These are phyloP conservation scores for Acinonyx jubatus DNA, from an alignment of 2,113 vertebrate species.

Conservation along the genomic window DNA sequence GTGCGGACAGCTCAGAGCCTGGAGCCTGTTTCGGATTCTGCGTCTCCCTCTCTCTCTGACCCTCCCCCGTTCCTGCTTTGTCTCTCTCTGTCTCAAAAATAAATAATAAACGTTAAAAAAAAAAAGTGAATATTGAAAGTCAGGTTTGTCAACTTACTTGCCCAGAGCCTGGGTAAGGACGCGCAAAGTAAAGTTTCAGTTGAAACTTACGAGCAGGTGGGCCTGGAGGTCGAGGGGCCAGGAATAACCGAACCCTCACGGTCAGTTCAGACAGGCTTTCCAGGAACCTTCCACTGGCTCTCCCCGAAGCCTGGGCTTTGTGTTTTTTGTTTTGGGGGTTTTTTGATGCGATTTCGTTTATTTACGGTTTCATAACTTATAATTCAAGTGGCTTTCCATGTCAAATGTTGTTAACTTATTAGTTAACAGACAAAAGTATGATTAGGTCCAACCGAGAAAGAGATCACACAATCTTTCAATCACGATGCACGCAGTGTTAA, in stretches of 20 bases:
- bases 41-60: no score
- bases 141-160: not conserved
- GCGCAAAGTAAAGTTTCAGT: not conserved
- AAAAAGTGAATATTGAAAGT: not conserved
- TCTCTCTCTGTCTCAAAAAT: no score
- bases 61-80: no score
- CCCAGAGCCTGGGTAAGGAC: not conserved
- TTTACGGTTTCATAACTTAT: not conserved
- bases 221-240: accelerated
- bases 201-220: not conserved
- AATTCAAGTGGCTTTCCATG: not conserved
- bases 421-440: not conserved
- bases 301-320: not conserved
- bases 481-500: no score
- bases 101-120: no score
- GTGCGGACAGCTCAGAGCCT: no score
- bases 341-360: not conserved
- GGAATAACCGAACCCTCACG: not conserved
- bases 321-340: not conserved
- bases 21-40: no score
- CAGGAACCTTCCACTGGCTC: not conserved
- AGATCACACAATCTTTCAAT: not conserved
- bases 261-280: not conserved
- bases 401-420: not conserved
- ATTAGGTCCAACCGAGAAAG: not conserved